Evolutionary conservation across 2,888 invertebrate genomes (phyloP), one percentile per base, ranked within the genome.

Genomic region (Iselma pallidipennis): DNA sequence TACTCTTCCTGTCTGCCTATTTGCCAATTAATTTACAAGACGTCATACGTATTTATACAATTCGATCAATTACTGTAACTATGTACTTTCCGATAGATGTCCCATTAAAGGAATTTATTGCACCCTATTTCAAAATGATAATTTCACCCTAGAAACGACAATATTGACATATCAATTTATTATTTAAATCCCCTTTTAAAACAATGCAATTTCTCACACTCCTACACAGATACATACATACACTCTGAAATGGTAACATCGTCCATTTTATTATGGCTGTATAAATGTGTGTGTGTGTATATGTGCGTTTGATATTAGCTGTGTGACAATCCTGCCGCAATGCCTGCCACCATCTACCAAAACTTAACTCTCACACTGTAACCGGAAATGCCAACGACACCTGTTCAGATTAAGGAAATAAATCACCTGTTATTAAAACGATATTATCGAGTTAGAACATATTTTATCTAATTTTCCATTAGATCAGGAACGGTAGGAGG

Each of bases 351-450:
- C 42, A 16, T 3, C 42, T 37, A 16, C 19, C 42, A 23, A 45
- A 45, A 21, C 45, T 45, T 23, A 45, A 12, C 45, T 45, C 12
- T 21, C 19, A 9, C 21, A 58, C 56, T 49, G 59, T 55, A 59
- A 68, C 66, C 67, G 54, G 57, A 65, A 60, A 65, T 74, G 75
- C 71, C 74, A 71, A 61, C 61, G 72, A 69, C 75, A 76, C 76
- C 75, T 74, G 76, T 67, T 66, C 70, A 65, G 72, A 75, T 74
- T 75, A 74, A 70, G 70, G 57, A 67, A 66, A 74, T 75, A 74
- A 76, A 74, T 76, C 75, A 75, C 66, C 66, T 66, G 71, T 75
- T 76, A 76, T 75, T 75, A 76, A 75, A 75, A 72, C 69, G 70
- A 68, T 72, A 74, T 75, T 74, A 72, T 63, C 65, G 61, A 61